phyloP scores from a whole-genome alignment of 2,888 invertebrate species.

The Podotricha telesiphe region DNA sequence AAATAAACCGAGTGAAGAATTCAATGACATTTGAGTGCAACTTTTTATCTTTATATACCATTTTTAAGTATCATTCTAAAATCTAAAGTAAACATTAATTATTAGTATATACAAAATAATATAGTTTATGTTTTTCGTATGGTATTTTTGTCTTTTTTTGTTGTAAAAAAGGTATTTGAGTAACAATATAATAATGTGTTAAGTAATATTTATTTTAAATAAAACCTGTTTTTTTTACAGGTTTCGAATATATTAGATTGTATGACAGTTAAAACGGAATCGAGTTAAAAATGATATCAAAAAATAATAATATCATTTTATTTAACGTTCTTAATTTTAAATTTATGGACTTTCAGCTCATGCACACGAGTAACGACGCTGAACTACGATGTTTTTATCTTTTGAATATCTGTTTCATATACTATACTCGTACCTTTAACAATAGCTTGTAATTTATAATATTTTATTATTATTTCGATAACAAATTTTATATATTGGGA shows the following conservation, averaged over 20 bases:
- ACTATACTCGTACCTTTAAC: neutral
- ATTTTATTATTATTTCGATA: neutral
- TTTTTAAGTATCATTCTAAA: slow-evolving; percentile 3
- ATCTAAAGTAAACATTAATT: neutral
- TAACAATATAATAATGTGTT: too few species aligned
- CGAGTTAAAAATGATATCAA: too few species aligned
- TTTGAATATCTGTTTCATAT: slow-evolving; percentile 8
- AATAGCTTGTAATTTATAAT: neutral
- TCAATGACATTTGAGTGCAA: slow-evolving; percentile 11
- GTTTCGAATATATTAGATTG: too few species aligned
- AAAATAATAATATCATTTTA: too few species aligned
- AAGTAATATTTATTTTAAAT: too few species aligned
- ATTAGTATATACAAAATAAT: too few species aligned
- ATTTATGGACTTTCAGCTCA: slow-evolving; percentile 12
- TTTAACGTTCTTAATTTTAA: too few species aligned
- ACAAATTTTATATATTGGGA: neutral
- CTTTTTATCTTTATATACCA: neutral
- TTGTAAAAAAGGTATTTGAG: too few species aligned
- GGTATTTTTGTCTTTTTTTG: neutral
- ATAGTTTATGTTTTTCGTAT: too few species aligned
- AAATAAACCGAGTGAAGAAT: neutral
- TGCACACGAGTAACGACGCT: slow-evolving; percentile 19
- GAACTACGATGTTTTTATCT: slow-evolving; percentile 27
- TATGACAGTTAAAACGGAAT: too few species aligned
- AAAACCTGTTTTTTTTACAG: too few species aligned